Evolutionary conservation across 2,113 vertebrate genomes (phyloP), one percentile per base, ranked within the genome.

Genomic region (Junco hyemalis): DNA sequence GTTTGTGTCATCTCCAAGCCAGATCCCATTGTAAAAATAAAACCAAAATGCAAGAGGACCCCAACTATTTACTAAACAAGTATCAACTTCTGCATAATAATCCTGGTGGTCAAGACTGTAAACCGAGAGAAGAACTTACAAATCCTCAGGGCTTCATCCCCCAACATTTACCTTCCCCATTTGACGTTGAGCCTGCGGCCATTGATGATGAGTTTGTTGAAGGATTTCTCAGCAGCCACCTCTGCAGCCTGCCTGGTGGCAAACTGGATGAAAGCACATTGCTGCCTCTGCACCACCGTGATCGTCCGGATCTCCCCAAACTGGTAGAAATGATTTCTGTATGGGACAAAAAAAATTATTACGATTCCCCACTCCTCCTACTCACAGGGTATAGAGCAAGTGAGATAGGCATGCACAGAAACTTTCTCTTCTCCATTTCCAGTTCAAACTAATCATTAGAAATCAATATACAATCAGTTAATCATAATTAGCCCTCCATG

Each of bases 211-310:
- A 99, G 98, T 80, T 99, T 99, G 96, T 99, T 99, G 96, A 99
- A 99, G 60, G 99, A 99, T 95, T 99, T 99, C 97, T 99, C 99
- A 1, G 99, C 99, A 23, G 99, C 99, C 65, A 98, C 98, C 85
- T 99, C 99, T 3, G 99, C 99, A 12, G 99, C 96, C 70, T 99
- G 99, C 9, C 99, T 97, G 2, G 99, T 99, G 79, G 99, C 99
- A 77, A 99, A 99, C 98, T 99, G 99, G 96, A 99, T 99, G 93
- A 99, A 99, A 28, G 99, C 99, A 72, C 99, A 99, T 45, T 99
- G 99, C 77, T 99, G 99, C 91, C 99, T 98, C 95, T 99, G 99
- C 22, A 99, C 99, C 6, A 99, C 98, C 0, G 99, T 99, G 84
- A 99, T 99, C 1, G 99, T 99, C 42, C 99, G 98, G 50, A 99